Base-by-base conservation (phyloP, 2,888 invertebrate genomes). In the Spisula solida region DNA sequence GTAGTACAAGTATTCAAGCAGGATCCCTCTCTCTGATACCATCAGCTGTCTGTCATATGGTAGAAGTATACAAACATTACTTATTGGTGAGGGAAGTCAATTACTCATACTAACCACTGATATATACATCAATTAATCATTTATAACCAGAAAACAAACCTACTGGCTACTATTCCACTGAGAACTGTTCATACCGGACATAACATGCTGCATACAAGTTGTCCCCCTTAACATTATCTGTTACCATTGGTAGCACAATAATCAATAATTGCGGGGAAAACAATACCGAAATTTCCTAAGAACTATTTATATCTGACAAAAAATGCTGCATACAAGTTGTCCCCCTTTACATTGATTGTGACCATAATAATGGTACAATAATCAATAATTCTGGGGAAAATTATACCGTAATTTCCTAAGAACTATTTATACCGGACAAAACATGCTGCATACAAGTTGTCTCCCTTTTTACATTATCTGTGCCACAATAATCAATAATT, bases 31-130 rank as follows among this genome's bases (percentile, higher is more conserved):
- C 41, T 12, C 14, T 29, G 84, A 84, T 84, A 34, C 55, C 34
- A 55, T 85, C 85, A 85, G 25, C 55, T 85, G 85, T 85, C 41
- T 85, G 85, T 85, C 85, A 56, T 41, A 48, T 78, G 56, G n/a
- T 56, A 41, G 41, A 56, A 85, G 41, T 51, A 85, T 51, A 79
- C 79, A 48, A 75, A 75, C 75, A 75, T 75, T 34, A 75, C 60
- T 66, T 66, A 66, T 66, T 66, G n/a, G 25, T 12, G 16, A 51
- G n/a, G 60, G 60, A 25, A 66, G 60, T 66, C n/a, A 66, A 66
- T 66, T 66, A 66, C 60, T 66, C 60, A 66, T 25, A 66, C n/a
- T 25, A 10, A 25, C 60, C 10, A 25, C 60, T 25, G 60, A 25
- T 66, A 66, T 66, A 66, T 25, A 66, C n/a, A 66, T 25, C 60